Evolutionary conservation across 2,888 invertebrate genomes (phyloP).

Genomic region (Lepidocyrtinus sp.): DNA sequence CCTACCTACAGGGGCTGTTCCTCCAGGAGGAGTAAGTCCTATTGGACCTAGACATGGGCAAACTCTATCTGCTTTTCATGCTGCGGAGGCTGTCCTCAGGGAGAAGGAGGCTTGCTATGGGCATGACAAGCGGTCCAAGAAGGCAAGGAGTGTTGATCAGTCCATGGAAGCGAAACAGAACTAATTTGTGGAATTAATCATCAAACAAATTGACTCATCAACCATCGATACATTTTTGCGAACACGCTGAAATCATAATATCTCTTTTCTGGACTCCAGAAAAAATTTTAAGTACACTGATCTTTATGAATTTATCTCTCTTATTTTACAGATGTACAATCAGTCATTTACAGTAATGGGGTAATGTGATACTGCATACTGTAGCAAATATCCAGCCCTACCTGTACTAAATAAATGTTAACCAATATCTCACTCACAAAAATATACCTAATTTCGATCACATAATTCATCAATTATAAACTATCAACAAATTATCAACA

Average conservation of each 20-base stretch:
- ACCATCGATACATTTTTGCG: neutral
- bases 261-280: neutral
- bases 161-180: neutral
- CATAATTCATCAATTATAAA: too few relatives aligned
- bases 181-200: too few relatives aligned
- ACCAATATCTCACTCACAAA: too few relatives aligned
- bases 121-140: conserved; percentile 35
- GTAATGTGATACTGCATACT: conserved; percentile 8
- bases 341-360: conserved; percentile 7
- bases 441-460: too few relatives aligned
- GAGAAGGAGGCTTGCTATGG: conserved; percentile 26
- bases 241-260: too few relatives aligned
- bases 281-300: neutral
- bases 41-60: conserved; percentile 17
- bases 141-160: conserved; percentile 37
- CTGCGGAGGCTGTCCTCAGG: conserved; percentile 17
- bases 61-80: conserved; percentile 20
- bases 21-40: conserved; percentile 11
- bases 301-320: neutral
- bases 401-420: too few relatives aligned
- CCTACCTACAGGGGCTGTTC: conserved; percentile 6
- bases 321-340: neutral
- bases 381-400: too few relatives aligned
- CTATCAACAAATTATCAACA: too few relatives aligned
- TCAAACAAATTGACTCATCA: neutral